phyloP scores from a whole-genome alignment of 2,888 invertebrate species.

The Conus canariensis region DNA sequence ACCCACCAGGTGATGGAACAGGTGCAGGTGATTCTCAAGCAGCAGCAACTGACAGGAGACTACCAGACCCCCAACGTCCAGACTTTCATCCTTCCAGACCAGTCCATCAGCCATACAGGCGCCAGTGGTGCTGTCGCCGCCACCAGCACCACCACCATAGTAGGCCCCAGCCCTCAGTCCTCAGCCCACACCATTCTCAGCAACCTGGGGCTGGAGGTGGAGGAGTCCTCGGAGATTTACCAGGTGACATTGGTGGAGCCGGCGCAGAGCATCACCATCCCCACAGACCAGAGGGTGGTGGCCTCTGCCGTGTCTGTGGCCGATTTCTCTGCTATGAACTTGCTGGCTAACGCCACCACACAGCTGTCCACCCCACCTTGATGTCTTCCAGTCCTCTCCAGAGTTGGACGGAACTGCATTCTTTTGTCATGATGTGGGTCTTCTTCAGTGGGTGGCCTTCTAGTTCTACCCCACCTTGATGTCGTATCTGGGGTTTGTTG shows the following conservation, averaged over 20 bases:
- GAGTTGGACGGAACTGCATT: not conserved
- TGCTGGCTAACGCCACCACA: conserved; percentile 56
- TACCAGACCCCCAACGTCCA: conserved; percentile 22
- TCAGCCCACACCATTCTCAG: conserved; percentile 33
- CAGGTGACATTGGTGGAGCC: conserved; percentile 38
- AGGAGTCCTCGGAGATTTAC: conserved; percentile 30
- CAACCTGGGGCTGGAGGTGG: conserved; percentile 11
- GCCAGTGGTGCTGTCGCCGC: no score
- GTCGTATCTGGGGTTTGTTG: no score
- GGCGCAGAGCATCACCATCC: not conserved
- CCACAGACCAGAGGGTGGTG: not conserved
- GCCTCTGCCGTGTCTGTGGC: conserved; percentile 46
- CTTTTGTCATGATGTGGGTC: no score
- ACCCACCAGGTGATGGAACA: conserved; percentile 27
- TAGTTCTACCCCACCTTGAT: no score
- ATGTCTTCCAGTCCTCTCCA: not conserved
- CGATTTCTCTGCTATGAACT: conserved; percentile 59
- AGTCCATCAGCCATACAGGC: not conserved
- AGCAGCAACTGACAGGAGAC: conserved; percentile 21
- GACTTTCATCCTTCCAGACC: conserved; percentile 30
- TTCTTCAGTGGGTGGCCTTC: no score
- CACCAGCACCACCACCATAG: not conserved
- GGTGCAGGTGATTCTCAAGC: conserved; percentile 33
- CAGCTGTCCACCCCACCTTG: conserved; percentile 44
- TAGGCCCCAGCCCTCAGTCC: not conserved